Evolutionary conservation across 2,797 vertebrate genomes (phyloP), one percentile per base, ranked within the genome.

Genomic region (Syndactyla subalaris): DNA sequence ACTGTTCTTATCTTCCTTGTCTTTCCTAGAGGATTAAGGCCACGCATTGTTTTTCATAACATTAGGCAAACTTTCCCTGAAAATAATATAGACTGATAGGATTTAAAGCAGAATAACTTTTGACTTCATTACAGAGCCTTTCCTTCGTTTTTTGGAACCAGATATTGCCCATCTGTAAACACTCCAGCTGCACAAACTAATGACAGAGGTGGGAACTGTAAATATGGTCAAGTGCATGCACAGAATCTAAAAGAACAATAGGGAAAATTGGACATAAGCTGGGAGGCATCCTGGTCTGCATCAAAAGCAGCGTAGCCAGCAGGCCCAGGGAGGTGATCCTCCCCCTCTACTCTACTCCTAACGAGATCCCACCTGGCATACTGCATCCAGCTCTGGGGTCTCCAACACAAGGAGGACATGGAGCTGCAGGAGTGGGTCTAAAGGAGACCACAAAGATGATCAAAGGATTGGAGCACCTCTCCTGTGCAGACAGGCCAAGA

Each of bases 171-270:
- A 32, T 14, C 34, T 43, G 14, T n/a, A 75, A 54, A 49, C 6
- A 10, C 30, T 81, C 39, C 18, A 87, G 19, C 12, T 46, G n/a
- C 48, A 45, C 3, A 51, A 24, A 30, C 27, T 78, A 72, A 22
- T 22, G 43, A 49, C 45, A 17, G 36, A 67, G 36, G 6, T 43
- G n/a, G 27, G 55, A 87, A 39, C 21, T 30, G 12, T 27, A 72
- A 75, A 41, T 30, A 36, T 0, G 2, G 14, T 30, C 30, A 78
- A 1, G 1, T 1, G 0, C 12, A 24, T 5, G 21, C 16, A 84
- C 2, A 45, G 22, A 88, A 67, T 43, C 27, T 55, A 17, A 61
- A 87, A 16, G 15, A 46, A 81, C 59, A 52, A 10, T 0, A 46
- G 2, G 24, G 61, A 36, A 76, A 63, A 10, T 1, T 46, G 2